These are phyloP conservation scores for Vidua chalybeata DNA, from an alignment of 2,113 vertebrate genomes.

Conservation along the genomic window DNA sequence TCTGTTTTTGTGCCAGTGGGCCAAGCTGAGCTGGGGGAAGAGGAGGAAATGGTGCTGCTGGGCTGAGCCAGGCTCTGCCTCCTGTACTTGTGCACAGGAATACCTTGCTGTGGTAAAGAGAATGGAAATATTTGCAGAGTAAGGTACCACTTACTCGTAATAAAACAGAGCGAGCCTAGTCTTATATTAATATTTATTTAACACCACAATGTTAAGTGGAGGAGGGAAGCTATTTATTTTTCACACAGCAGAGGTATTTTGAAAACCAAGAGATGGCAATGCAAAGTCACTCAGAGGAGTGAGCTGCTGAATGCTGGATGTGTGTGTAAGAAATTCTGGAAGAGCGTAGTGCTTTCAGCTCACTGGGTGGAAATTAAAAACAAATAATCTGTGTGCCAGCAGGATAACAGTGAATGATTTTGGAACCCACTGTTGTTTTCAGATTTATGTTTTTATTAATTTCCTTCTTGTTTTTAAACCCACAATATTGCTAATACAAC, in stretches of 20 bases:
- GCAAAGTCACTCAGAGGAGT: background rate
- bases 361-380: conserved; percentile 22
- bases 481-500: background rate
- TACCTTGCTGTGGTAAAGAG: background rate
- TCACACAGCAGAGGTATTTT: conserved; percentile 42
- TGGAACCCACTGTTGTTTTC: conserved; percentile 29
- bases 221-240: conserved; percentile 51
- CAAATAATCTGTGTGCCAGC: conserved; percentile 33
- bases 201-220: background rate
- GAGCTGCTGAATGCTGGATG: background rate
- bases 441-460: conserved; percentile 28
- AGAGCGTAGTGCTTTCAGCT: background rate
- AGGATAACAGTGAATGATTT: background rate
- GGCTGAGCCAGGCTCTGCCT: background rate
- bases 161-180: background rate
- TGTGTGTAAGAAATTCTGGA: background rate
- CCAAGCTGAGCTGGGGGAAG: background rate
- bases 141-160: conserved; percentile 11
- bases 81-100: background rate
- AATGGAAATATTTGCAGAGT: conserved; percentile 34
- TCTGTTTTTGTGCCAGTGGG: background rate
- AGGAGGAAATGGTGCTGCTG: background rate
- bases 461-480: conserved; percentile 26
- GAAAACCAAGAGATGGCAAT: conserved; percentile 22
- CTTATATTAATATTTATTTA: conserved; percentile 59